Evolutionary conservation across 2,113 vertebrate genomes (phyloP).

Genomic region (Leptocoma aspasia): DNA sequence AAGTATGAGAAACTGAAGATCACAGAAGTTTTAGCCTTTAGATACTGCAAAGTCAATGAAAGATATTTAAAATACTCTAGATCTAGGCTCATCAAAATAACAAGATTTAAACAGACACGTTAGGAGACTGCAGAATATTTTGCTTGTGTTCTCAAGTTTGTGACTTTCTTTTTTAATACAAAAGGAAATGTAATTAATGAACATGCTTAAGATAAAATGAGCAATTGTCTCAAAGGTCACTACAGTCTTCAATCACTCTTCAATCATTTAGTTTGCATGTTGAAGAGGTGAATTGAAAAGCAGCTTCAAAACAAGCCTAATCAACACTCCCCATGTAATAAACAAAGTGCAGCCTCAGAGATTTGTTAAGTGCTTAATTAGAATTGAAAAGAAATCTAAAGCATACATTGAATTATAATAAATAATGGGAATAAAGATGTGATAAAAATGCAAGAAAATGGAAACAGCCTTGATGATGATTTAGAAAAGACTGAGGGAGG

Average conservation of each 20-base stretch:
- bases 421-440: neutral
- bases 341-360: neutral
- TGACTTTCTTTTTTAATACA: neutral
- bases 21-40: neutral
- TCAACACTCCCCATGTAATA: neutral
- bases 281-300: neutral
- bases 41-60: neutral
- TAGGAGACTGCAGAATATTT: neutral
- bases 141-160: neutral
- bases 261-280: neutral
- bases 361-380: neutral
- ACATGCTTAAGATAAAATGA: neutral
- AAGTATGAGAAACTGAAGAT: neutral
- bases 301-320: neutral
- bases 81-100: neutral
- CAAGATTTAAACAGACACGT: neutral
- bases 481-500: neutral
- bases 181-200: neutral
- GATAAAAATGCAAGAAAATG: neutral
- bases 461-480: neutral
- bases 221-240: neutral
- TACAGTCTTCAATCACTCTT: neutral
- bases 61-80: neutral
- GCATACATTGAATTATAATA: neutral
- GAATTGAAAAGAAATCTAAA: neutral